Percentiles rank a stretch among this genome's conserved stretches.
These are phyloP conservation scores for Brachionus rotundiformis DNA, from an alignment of 1,140 invertebrate species.

Conservation along the genomic window DNA sequence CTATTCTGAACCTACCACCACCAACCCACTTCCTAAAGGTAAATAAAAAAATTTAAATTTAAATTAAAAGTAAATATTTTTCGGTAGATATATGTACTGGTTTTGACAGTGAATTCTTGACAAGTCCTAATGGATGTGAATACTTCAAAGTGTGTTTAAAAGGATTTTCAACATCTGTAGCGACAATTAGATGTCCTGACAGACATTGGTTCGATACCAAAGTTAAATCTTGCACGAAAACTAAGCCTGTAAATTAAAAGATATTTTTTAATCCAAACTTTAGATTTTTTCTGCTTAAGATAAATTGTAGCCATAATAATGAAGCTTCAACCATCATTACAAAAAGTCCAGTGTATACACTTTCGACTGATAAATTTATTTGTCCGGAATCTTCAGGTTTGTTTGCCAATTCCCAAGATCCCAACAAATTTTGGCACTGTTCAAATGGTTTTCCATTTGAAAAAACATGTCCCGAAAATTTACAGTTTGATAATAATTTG, in stretches of 20 bases:
- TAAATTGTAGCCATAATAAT: background rate
- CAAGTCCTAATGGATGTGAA: background rate
- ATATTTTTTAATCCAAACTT: no score
- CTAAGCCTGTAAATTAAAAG: background rate
- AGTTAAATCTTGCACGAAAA: background rate
- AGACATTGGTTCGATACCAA: background rate
- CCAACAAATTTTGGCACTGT: conserved; percentile 25
- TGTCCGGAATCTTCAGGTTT: conserved; percentile 7
- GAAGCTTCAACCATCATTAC: background rate
- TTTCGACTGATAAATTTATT: background rate
- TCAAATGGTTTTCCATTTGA: background rate
- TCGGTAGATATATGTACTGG: background rate
- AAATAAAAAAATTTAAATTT: background rate
- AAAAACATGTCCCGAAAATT: no score
- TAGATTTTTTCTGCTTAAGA: background rate
- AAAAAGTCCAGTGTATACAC: background rate
- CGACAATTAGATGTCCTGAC: background rate
- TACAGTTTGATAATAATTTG: conserved; percentile 1
- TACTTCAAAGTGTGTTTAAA: conserved; percentile 11
- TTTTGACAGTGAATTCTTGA: background rate
- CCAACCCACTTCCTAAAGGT: no score
- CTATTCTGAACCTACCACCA: background rate
- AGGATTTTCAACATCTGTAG: background rate
- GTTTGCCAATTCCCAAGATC: conserved; percentile 1
- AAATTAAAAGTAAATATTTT: background rate